Base-by-base conservation (phyloP, 1,140 invertebrate species). In the Philotrypesis tridentata region DNA sequence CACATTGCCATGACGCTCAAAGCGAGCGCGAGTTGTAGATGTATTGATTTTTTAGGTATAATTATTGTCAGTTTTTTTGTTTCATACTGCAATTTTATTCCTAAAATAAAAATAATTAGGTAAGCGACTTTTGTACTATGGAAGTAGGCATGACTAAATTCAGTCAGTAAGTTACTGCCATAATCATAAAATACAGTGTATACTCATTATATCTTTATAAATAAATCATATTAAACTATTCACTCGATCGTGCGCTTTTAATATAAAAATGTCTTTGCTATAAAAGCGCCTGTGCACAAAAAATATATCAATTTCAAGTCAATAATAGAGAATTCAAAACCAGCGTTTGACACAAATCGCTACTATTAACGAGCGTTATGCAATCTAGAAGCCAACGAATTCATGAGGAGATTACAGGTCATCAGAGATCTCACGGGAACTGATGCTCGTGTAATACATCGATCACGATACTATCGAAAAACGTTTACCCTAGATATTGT, bases 191-290 rank as follows among this genome's bases (percentile, higher is more conserved):
- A 87, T 85, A 80, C 84, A 84, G 89, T 90, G 89, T 90, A 89
- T 90, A 89, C 88, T 86, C 87, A 85, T 84, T 86, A 87, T 88
- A 89, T 85, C 88, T 90, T 89, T 90, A 89, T 90, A 90, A 90
- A 90, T 89, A 90, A 89, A 89, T 83, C 85, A 80, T 81, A 72
- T 23, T 40, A 11, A 33, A 40, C 73, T 21, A 80, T 73, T 72
- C 60, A 79, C 8, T 37, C 33, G 33, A 37, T n/a, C n/a, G n/a
- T n/a, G n/a, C n/a, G n/a, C n/a, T n/a, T n/a, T n/a, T n/a, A n/a
- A n/a, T n/a, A n/a, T n/a, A n/a, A n/a, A n/a, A n/a, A n/a, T n/a
- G n/a, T n/a, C n/a, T n/a, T n/a, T n/a, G n/a, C n/a, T n/a, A n/a
- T n/a, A n/a, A n/a, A n/a, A n/a, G n/a, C n/a, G n/a, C n/a, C n/a